Conservation (phyloP, 2,888 invertebrate species). For the Pammene fasciana region DNA sequence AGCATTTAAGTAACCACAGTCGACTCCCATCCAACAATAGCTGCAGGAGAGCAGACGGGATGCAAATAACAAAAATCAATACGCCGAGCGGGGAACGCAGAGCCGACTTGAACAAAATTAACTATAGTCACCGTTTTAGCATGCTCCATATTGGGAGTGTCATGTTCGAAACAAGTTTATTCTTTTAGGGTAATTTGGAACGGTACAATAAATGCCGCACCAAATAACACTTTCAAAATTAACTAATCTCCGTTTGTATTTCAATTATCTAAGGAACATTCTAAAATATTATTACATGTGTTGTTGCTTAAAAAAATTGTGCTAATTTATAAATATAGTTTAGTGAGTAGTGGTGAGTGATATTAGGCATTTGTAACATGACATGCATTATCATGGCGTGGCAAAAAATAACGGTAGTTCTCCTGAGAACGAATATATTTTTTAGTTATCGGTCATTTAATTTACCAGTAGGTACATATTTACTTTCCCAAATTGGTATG, state of each 20-base stretch:
- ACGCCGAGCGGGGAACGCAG: constrained; percentile 68
- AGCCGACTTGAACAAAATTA: constrained; percentile 75
- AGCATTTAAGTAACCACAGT: constrained; percentile 56
- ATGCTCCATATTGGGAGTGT: constrained; percentile 51
- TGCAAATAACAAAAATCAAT: constrained; percentile 83
- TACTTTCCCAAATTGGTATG: too few relatives aligned
- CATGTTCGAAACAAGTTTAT: constrained; percentile 25
- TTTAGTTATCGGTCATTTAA: too few relatives aligned
- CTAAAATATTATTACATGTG: too few relatives aligned
- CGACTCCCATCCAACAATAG: constrained; percentile 74
- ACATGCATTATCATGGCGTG: too few relatives aligned
- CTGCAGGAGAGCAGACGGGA: constrained; percentile 75
- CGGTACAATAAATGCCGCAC: constrained; percentile 11
- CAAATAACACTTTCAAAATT: constrained; percentile 18
- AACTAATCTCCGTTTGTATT: neutral
- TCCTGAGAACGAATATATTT: too few relatives aligned
- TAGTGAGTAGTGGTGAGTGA: too few relatives aligned
- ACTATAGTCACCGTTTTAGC: constrained; percentile 63
- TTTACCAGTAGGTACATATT: too few relatives aligned
- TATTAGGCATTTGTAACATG: too few relatives aligned
- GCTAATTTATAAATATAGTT: too few relatives aligned
- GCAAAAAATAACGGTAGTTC: too few relatives aligned
- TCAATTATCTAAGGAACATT: too few relatives aligned
- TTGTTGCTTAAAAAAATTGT: neutral
- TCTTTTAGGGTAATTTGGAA: constrained; percentile 17